phyloP scores from a whole-genome alignment of 1,140 invertebrate species.

The Sitobion miscanthi region DNA sequence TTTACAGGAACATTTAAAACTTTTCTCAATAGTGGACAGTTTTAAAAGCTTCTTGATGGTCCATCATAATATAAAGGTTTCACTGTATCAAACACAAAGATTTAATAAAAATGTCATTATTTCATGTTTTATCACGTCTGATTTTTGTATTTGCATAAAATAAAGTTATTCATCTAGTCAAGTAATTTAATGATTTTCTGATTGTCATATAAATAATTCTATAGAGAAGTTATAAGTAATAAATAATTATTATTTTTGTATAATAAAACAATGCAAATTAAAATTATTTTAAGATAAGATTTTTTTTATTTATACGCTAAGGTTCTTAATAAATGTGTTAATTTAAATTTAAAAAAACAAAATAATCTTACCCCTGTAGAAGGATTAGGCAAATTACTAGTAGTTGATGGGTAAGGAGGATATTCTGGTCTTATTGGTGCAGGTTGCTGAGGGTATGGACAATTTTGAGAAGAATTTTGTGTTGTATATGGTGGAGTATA shows the following conservation, averaged over 20 bases:
- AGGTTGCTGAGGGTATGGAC: conserved; percentile 53
- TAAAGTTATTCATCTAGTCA: too few relatives aligned
- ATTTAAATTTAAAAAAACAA: not conserved
- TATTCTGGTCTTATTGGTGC: conserved; percentile 52
- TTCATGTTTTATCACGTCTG: not conserved
- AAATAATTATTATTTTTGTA: not conserved
- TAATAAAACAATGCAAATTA: too few relatives aligned
- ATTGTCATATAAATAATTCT: not conserved
- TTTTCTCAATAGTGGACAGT: too few relatives aligned
- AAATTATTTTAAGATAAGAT: not conserved
- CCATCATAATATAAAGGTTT: not conserved
- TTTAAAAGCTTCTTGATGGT: too few relatives aligned
- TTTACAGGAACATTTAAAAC: too few relatives aligned
- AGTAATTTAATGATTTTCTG: not conserved
- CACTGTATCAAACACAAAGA: not conserved
- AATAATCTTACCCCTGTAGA: conserved; percentile 43
- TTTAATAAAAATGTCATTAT: not conserved
- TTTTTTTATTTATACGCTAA: not conserved
- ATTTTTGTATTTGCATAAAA: not conserved
- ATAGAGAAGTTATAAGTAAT: not conserved
- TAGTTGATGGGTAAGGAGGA: conserved; percentile 60
- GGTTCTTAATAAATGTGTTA: not conserved
- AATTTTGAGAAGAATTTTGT: conserved; percentile 57
- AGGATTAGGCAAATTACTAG: conserved; percentile 58
- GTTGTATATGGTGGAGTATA: conserved; percentile 59